phyloP scores from a whole-genome alignment of 2,113 vertebrate genomes.

The Pheucticus melanocephalus region DNA sequence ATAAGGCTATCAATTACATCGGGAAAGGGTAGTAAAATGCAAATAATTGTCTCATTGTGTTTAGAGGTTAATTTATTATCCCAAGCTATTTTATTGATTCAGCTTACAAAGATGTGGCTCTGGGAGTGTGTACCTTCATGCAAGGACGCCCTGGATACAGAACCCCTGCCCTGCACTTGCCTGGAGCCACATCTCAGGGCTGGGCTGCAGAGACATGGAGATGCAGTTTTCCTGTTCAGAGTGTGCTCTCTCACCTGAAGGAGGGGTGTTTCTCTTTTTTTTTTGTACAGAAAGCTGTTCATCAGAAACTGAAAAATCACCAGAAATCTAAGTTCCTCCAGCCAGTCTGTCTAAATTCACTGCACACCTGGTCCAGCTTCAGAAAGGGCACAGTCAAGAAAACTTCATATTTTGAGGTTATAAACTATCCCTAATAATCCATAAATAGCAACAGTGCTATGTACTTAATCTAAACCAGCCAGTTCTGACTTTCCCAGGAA shows the following conservation, averaged over 20 bases:
- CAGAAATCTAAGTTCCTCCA: not conserved
- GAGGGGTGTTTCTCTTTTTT: not conserved
- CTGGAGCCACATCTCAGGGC: not conserved
- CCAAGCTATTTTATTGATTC: not conserved
- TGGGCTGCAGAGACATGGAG: not conserved
- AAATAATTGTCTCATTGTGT: not conserved
- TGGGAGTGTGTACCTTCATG: not conserved
- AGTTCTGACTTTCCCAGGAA: not conserved
- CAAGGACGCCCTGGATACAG: not conserved
- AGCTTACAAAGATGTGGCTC: not conserved
- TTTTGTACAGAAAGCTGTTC: not conserved
- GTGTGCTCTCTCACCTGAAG: not conserved
- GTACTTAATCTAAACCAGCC: not conserved
- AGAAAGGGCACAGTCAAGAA: not conserved
- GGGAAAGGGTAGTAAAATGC: not conserved
- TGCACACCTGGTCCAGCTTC: not conserved
- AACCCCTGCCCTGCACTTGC: not conserved
- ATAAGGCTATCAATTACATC: not conserved
- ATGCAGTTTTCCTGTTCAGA: not conserved
- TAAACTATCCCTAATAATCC: not conserved
- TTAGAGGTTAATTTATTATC: not conserved
- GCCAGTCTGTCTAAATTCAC: not conserved
- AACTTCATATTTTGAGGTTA: not conserved
- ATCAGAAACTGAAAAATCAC: not conserved
- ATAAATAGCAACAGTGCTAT: not conserved